Percentiles rank a stretch among this genome's conserved stretches.
Conservation (phyloP, 2,888 invertebrate species). For the Drosophila robusta region DNA sequence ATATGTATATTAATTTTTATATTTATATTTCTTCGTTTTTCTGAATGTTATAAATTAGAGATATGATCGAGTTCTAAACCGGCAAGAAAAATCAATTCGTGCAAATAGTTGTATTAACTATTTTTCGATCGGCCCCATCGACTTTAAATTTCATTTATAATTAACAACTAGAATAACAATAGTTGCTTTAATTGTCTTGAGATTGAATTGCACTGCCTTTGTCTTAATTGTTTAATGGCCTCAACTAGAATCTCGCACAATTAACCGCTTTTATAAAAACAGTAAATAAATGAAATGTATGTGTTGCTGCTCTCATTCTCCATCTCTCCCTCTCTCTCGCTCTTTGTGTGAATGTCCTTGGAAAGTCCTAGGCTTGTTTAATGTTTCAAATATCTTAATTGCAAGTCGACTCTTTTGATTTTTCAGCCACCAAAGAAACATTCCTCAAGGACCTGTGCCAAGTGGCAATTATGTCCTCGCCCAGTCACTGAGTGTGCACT, state of each 20-base stretch:
- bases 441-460: conserved; percentile 56
- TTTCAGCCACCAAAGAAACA: conserved; percentile 53
- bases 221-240: conserved; percentile 23
- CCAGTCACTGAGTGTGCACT: conserved; percentile 52
- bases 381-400: conserved; percentile 68
- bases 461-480: conserved; percentile 75
- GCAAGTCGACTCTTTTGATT: conserved; percentile 68
- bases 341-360: not conserved
- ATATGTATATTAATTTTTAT: too few species aligned
- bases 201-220: not conserved
- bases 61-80: too few species aligned
- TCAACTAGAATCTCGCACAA: conserved; percentile 18
- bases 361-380: conserved; percentile 34
- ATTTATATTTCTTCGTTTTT: too few species aligned
- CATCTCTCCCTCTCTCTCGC: not conserved
- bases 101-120: not conserved
- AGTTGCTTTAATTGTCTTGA: conserved; percentile 19
- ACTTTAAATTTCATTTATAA: conserved; percentile 4
- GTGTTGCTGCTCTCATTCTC: not conserved
- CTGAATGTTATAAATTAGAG: too few species aligned
- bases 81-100: too few species aligned
- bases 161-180: conserved; percentile 1
- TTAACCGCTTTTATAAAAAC: conserved; percentile 32
- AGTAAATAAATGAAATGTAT: conserved; percentile 39
- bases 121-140: not conserved